Evolutionary conservation across 1,140 invertebrate species (phyloP).

Genomic region (Sitodiplosis mosellana): DNA sequence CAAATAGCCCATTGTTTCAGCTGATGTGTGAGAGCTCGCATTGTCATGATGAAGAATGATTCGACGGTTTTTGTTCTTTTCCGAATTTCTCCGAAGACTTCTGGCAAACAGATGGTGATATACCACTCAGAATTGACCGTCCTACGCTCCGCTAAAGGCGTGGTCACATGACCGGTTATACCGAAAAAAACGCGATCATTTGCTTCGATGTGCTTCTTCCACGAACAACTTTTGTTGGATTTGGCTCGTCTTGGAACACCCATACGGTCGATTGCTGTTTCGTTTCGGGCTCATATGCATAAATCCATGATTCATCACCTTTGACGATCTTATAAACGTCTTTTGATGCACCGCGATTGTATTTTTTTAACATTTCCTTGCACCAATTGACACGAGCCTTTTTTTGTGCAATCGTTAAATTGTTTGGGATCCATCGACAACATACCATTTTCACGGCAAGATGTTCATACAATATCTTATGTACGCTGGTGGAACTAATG

Average conservation of each 20-base stretch:
- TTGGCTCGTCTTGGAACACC: conserved; percentile 18
- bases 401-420: conserved; percentile 7
- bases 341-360: conserved; percentile 7
- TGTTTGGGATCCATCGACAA: conserved; percentile 4
- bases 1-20: conserved; percentile 11
- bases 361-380: conserved; percentile 8
- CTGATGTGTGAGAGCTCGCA: conserved; percentile 9
- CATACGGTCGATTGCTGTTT: conserved; percentile 8
- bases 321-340: conserved; percentile 8
- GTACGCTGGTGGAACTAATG: neutral
- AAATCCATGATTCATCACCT: conserved; percentile 11
- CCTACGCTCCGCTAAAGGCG: conserved; percentile 9
- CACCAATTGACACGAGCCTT: conserved; percentile 9
- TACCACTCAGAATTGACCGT: conserved; percentile 13
- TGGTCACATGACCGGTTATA: conserved; percentile 11
- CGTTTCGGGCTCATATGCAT: conserved; percentile 11
- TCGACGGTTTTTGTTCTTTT: conserved; percentile 8
- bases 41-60: conserved; percentile 17
- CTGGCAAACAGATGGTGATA: conserved; percentile 14
- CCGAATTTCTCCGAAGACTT: conserved; percentile 7
- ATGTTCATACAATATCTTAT: no score
- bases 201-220: conserved; percentile 13
- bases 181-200: conserved; percentile 14
- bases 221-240: conserved; percentile 18
- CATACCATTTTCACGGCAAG: no score